These are phyloP conservation scores for Leucosticte australis DNA, from an alignment of 2,113 vertebrate species.

Conservation along the genomic window DNA sequence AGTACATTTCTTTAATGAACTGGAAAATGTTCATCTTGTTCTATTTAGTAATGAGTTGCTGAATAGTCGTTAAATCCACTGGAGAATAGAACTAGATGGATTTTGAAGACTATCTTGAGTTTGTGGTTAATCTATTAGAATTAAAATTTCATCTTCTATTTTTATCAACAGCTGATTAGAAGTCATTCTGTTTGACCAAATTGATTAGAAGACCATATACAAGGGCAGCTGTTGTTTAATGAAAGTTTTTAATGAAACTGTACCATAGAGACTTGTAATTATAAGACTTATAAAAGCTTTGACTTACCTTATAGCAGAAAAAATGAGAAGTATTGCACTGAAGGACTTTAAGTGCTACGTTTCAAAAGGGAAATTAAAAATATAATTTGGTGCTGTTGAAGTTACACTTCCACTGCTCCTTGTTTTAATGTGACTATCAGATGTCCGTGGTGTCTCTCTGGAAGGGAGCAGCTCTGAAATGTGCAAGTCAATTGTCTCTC, in stretches of 20 bases:
- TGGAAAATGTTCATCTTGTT: conserved; percentile 99
- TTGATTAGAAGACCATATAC: conserved; percentile 85
- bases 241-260: conserved; percentile 86
- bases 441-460: background rate
- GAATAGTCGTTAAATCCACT: conserved; percentile 93
- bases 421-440: conserved; percentile 14
- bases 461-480: background rate
- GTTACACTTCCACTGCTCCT: conserved; percentile 25
- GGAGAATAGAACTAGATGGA: conserved; percentile 84
- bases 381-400: conserved; percentile 39
- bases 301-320: conserved; percentile 72
- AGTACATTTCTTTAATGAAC: conserved; percentile 99
- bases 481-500: background rate
- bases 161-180: conserved; percentile 98
- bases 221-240: conserved; percentile 86
- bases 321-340: conserved; percentile 42
- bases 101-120: conserved; percentile 87
- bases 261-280: conserved; percentile 81
- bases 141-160: conserved; percentile 98
- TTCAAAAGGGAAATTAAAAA: conserved; percentile 57
- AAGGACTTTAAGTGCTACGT: conserved; percentile 70
- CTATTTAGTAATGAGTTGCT: conserved; percentile 93
- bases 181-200: conserved; percentile 89
- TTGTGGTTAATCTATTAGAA: conserved; percentile 97
- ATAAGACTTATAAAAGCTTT: conserved; percentile 79